phyloP scores from a whole-genome alignment of 2,888 invertebrate species.

The Macrophya annulata region DNA sequence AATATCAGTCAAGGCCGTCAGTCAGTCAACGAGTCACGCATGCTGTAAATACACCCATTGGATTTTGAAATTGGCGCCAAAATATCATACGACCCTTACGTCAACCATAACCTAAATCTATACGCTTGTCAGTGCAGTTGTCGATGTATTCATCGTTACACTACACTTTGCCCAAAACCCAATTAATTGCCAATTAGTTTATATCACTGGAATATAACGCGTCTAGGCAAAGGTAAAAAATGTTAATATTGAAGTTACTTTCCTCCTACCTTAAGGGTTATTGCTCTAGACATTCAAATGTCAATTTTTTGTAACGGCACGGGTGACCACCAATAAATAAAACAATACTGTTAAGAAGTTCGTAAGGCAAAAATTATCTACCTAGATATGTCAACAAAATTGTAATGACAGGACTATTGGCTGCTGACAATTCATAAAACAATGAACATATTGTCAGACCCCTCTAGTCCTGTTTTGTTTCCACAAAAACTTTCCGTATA shows the following conservation, averaged over 20 bases:
- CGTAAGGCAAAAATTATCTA: not conserved
- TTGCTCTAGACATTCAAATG: not conserved
- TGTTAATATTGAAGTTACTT: not conserved
- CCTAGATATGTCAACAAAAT: not conserved
- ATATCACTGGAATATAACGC: not conserved
- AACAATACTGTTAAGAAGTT: not conserved
- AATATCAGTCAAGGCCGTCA: too few relatives aligned
- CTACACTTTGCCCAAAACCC: not conserved
- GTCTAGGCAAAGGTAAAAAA: not conserved
- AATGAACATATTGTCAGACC: not conserved
- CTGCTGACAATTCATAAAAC: not conserved
- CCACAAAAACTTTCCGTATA: not conserved
- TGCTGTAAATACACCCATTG: too few relatives aligned
- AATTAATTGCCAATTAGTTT: not conserved
- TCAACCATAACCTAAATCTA: not conserved
- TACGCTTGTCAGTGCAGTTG: not conserved
- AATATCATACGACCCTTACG: not conserved
- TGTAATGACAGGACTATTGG: not conserved
- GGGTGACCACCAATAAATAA: not conserved
- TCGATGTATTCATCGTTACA: not conserved
- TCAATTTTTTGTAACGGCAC: not conserved
- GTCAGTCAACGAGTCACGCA: too few relatives aligned
- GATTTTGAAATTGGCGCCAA: too few relatives aligned
- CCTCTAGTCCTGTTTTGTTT: not conserved
- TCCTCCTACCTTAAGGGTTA: not conserved